Evolutionary conservation across 2,888 invertebrate genomes (phyloP).

Genomic region (Amphiduros pacificus): DNA sequence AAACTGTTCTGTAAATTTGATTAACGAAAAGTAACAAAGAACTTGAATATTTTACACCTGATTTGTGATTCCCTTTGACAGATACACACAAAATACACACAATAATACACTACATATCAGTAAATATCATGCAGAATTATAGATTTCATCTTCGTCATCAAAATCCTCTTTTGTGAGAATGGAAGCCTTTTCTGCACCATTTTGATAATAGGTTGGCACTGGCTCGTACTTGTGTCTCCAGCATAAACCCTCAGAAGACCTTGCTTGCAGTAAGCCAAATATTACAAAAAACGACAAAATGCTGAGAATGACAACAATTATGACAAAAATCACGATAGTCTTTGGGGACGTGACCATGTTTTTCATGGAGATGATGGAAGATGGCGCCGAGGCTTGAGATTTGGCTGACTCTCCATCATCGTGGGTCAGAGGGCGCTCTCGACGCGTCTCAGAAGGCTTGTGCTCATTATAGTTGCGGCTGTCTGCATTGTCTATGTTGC

Average conservation of each 20-base stretch:
- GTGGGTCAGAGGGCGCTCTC: too few relatives aligned
- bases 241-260: conserved; percentile 26
- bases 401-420: too few relatives aligned
- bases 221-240: conserved; percentile 27
- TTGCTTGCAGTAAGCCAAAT: conserved; percentile 28
- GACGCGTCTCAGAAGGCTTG: too few relatives aligned
- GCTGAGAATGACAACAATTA: conserved; percentile 19
- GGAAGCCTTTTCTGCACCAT: conserved; percentile 12
- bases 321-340: conserved; percentile 8
- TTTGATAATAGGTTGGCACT: conserved; percentile 27
- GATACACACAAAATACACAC: too few relatives aligned
- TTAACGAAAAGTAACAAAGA: too few relatives aligned
- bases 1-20: too few relatives aligned
- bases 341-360: not conserved
- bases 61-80: too few relatives aligned
- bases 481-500: conserved; percentile 9
- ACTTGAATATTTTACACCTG: too few relatives aligned
- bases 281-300: conserved; percentile 22
- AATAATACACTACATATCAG: too few relatives aligned
- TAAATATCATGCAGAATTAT: conserved; percentile 11
- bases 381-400: not conserved
- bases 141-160: conserved; percentile 13
- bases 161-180: conserved; percentile 8
- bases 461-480: not conserved
- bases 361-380: not conserved